A percentile compares a stretch with the other conserved stretches of the same genome.
These are phyloP conservation scores for Amphimallon solstitiale DNA, from an alignment of 2,888 invertebrate genomes.

Conservation along the genomic window DNA sequence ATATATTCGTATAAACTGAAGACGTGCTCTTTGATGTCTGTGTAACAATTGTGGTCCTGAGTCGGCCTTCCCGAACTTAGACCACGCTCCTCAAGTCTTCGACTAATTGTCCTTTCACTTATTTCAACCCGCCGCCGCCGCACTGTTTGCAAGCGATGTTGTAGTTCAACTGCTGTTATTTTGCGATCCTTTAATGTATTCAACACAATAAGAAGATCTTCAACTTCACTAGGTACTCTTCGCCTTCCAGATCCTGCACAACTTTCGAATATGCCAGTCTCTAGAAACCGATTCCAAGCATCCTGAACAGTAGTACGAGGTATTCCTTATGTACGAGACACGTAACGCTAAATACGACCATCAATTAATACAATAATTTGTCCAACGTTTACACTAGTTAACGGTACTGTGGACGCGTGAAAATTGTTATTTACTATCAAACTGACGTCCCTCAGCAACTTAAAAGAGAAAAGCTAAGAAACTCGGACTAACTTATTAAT, in stretches of 20 bases:
- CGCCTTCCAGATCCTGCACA: background rate
- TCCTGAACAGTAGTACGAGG: background rate
- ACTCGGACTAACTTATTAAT: too few relatives aligned
- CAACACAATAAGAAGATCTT: background rate
- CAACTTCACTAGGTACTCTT: background rate
- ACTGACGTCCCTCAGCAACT: too few relatives aligned
- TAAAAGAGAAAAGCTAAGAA: too few relatives aligned
- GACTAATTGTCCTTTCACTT: too few relatives aligned
- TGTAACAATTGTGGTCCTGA: background rate
- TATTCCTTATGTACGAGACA: background rate
- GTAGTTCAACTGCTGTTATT: background rate
- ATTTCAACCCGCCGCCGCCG: too few relatives aligned
- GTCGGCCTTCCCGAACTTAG: too few relatives aligned
- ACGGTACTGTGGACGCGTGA: too few relatives aligned
- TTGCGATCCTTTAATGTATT: background rate
- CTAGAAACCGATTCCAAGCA: background rate
- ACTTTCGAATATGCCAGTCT: background rate
- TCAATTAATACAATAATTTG: background rate
- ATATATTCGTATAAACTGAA: too few relatives aligned
- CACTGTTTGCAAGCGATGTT: constrained; percentile 11
- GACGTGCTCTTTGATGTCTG: too few relatives aligned
- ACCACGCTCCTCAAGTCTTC: background rate
- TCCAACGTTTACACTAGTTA: background rate
- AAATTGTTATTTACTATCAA: too few relatives aligned
- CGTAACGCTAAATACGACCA: background rate